phyloP scores from a whole-genome alignment of 2,888 invertebrate genomes.

The Andrena flavipes region DNA sequence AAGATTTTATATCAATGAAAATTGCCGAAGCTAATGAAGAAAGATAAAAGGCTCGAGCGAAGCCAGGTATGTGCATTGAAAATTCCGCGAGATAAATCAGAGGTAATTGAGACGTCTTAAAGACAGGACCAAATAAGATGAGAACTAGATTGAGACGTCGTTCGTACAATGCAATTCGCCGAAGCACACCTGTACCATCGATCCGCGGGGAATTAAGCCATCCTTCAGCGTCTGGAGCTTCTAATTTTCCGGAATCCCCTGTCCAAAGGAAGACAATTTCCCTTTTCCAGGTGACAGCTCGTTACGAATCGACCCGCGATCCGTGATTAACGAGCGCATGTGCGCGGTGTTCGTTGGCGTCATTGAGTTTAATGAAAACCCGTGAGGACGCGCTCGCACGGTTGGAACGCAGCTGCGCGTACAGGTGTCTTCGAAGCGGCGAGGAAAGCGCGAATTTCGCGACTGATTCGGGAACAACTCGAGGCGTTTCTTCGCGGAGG shows the following conservation, averaged over 20 bases:
- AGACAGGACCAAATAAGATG: slow-evolving; percentile 39
- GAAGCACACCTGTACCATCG: slow-evolving; percentile 24
- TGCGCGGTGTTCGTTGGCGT: slow-evolving; percentile 74
- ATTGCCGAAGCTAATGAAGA: background rate
- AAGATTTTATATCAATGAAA: too few relatives aligned
- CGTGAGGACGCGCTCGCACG: slow-evolving; percentile 21
- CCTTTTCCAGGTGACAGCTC: slow-evolving; percentile 57
- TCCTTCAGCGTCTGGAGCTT: slow-evolving; percentile 4
- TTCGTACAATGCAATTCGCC: slow-evolving; percentile 12
- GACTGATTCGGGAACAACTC: background rate
- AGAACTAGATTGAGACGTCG: slow-evolving; percentile 34
- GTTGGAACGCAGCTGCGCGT: slow-evolving; percentile 24
- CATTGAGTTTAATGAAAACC: slow-evolving; percentile 61
- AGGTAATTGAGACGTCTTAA: slow-evolving; percentile 31
- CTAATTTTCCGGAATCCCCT: slow-evolving; percentile 41
- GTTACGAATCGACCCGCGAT: slow-evolving; percentile 54
- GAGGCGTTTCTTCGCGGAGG: slow-evolving; percentile 22
- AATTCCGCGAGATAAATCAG: slow-evolving; percentile 3
- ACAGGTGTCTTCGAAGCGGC: slow-evolving; percentile 26
- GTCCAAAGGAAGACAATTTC: slow-evolving; percentile 28
- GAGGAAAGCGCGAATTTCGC: slow-evolving; percentile 1
- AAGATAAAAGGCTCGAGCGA: background rate
- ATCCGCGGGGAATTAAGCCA: slow-evolving; percentile 27
- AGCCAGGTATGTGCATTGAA: background rate
- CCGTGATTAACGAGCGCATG: slow-evolving; percentile 77